Evolutionary conservation across 2,797 vertebrate species (phyloP).

Genomic region (Molossus alvarezi): DNA sequence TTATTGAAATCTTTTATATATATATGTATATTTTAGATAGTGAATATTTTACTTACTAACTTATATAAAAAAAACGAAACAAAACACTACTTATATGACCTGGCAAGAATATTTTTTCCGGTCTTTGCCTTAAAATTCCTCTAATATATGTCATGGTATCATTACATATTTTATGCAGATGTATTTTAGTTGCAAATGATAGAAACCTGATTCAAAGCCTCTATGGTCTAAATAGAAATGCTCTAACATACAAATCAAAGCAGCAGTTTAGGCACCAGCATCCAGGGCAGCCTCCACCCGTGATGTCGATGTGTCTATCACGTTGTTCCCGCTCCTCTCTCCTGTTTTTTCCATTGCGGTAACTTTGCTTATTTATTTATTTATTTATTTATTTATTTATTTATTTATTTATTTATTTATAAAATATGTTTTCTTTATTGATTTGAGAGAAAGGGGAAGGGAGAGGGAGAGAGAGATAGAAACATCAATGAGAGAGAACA

Average conservation of each 20-base stretch:
- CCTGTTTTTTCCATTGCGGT: not conserved
- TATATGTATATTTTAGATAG: not conserved
- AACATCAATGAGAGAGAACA: too few relatives aligned
- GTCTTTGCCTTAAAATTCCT: not conserved
- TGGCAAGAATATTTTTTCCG: not conserved
- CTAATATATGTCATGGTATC: not conserved
- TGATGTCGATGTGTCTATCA: not conserved
- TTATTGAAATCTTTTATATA: not conserved
- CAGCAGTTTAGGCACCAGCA: too few relatives aligned
- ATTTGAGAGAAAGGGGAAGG: too few relatives aligned
- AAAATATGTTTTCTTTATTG: too few relatives aligned
- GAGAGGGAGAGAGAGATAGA: too few relatives aligned
- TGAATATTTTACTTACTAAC: constrained; percentile 27
- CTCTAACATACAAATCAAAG: not conserved
- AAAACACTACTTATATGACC: not conserved
- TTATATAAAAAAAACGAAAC: not conserved
- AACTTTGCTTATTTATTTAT: not conserved
- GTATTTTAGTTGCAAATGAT: constrained; percentile 41
- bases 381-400: not conserved
- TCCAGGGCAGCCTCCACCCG: not conserved
- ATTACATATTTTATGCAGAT: not conserved
- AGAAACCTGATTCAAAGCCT: not conserved
- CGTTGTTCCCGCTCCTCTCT: not conserved
- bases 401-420: too few relatives aligned
- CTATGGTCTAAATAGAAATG: not conserved